phyloP scores from a whole-genome alignment of 2,888 invertebrate species.

The Phanerotoma sp. region DNA sequence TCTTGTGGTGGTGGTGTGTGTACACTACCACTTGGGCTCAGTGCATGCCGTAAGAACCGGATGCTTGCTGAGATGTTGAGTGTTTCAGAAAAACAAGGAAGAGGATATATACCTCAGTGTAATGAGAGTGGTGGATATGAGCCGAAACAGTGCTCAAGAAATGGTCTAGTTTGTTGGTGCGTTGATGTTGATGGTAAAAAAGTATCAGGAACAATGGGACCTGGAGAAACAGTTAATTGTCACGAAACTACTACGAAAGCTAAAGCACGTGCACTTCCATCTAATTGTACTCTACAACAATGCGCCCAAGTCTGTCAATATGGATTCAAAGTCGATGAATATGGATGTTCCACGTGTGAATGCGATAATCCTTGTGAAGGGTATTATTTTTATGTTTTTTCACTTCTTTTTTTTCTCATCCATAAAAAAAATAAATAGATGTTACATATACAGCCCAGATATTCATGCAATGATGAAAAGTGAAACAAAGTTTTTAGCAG shows the following conservation, averaged over 20 bases:
- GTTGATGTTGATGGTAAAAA: conserved; percentile 77
- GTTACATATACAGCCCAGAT: too few relatives aligned
- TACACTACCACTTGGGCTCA: conserved; percentile 71
- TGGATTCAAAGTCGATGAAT: conserved; percentile 71
- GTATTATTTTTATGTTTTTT: conserved; percentile 56
- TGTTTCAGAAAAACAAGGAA: conserved; percentile 76
- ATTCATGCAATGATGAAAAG: too few relatives aligned
- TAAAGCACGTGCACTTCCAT: conserved; percentile 43
- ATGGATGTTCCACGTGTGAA: conserved; percentile 81
- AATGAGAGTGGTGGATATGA: conserved; percentile 71
- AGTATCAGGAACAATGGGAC: conserved; percentile 77
- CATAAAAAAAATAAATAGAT: too few relatives aligned
- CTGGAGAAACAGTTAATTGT: conserved; percentile 71
- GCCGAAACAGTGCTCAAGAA: conserved; percentile 78
- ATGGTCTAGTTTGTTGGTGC: conserved; percentile 87
- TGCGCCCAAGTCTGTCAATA: conserved; percentile 85
- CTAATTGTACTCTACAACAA: conserved; percentile 67
- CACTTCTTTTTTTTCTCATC: too few relatives aligned
- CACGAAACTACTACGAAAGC: conserved; percentile 45
- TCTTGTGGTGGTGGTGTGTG: conserved; percentile 70
- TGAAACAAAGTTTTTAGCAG: too few relatives aligned
- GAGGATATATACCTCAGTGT: conserved; percentile 84
- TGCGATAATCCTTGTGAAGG: conserved; percentile 85
- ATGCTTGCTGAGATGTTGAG: conserved; percentile 75
- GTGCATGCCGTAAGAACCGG: conserved; percentile 71